Evolutionary conservation across 2,113 vertebrate genomes (phyloP), one percentile per base, ranked within the genome.

Genomic region (Ophthalmolycus amberensis): DNA sequence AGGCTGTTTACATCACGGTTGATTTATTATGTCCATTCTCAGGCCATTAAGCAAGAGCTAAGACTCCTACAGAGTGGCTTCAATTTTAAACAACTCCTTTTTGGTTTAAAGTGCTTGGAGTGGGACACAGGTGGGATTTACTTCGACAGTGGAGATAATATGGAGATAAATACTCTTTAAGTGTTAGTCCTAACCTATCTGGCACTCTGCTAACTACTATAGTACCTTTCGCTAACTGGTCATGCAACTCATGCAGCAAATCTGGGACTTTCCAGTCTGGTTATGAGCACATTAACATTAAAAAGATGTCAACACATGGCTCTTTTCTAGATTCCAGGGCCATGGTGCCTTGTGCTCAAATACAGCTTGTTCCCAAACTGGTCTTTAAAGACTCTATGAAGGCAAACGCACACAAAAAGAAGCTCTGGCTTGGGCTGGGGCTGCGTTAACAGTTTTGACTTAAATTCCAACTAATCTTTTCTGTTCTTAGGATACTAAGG

Each of bases 1-100:
- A 81, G 56, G 65, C 72, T 71, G 58, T 84, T 79, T 83, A 75
- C 64, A 73, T 81, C 60, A 29, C 5, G 64, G 52, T 66, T 86
- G 83, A 91, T 91, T 84, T 85, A 89, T 91, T 82, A 68, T 34
- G 66, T 62, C 75, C 56, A 70, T 86, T 85, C 46, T 63, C 42
- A 71, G 29, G 59, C 79, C 75, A 65, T 87, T 90, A 86, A 80
- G 56, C 10, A 62, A 82, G 58, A 70, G 54, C 64, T 65, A 62
- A 42, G 70, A 75, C 64, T 75, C 65, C 27, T 38, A 72, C 42
- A 42, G 48, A 74, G 70, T 44, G 46, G 64, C 50, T 70, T 83
- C 60, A 69, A 25, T 77, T 86, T 83, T 70, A 82, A 85, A 84
- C 68, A 72, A 59, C 82, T 85, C 6, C 63, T 66, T 74, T 83